Base-by-base conservation (phyloP, 1,140 invertebrate species). In the Brachionus koreanus region DNA sequence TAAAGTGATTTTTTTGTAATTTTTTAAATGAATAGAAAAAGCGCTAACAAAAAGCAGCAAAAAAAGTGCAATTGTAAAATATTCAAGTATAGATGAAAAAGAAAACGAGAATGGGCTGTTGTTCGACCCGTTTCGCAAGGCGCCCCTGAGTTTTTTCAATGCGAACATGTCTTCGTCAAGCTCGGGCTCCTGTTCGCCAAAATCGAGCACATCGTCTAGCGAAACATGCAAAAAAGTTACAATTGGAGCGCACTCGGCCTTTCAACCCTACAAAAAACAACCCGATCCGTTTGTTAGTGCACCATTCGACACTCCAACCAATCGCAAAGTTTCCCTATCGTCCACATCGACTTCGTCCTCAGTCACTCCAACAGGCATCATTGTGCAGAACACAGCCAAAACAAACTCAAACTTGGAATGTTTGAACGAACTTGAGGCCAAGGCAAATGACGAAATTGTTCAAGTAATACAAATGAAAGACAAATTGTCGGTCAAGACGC, bases 191-290 rank as follows among this genome's bases (percentile, higher is more conserved):
- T n/a, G 16, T 10, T 74, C 69, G 9, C 42, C 69, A 12, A 42
- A 63, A n/a, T 65, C 76, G 12, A 61, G 19, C n/a, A 10, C n/a
- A 9, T 61, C 35, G 7, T 57, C n/a, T 2, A 1, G 9, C n/a
- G 46, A 52, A 7, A 25, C 29, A 0, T 16, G 9, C 75, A 16
- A 79, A 63, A 39, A 65, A 61, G 49, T 79, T 9, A 57, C 29
- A 13, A 61, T 79, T 1, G 37, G 76, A 12, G 23, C 61, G 7
- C 76, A 79, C 1, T 42, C 35, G 16, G 76, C 76, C 9, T 79
- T 79, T 79, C 76, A 79, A 25, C 76, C 76, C 5, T 79, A 79
- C 37, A 57, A 39, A 37, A 79, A 65, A 63, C 76, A 57, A 10
- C 49, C 39, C n/a, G 76, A 79, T 37, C 76, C 76, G 49, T 79